These are phyloP conservation scores for Cardinalis cardinalis DNA, from an alignment of 2,113 vertebrate genomes.

Conservation along the genomic window DNA sequence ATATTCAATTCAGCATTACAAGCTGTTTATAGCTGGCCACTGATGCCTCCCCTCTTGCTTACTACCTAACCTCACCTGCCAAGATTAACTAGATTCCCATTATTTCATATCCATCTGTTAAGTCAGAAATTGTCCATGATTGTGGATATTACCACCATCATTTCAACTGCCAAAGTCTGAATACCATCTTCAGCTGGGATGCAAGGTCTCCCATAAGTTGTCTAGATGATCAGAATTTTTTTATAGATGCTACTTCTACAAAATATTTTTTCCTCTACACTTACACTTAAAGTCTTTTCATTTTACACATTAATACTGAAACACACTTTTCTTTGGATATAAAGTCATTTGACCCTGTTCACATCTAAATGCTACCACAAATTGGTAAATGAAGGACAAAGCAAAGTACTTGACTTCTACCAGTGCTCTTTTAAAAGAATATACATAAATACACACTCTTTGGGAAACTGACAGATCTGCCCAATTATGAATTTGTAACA, in stretches of 20 bases:
- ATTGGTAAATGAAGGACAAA: not conserved
- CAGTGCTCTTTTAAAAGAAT: not conserved
- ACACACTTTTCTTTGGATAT: not conserved
- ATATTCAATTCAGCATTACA: not conserved
- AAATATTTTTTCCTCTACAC: not conserved
- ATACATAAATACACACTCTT: not conserved
- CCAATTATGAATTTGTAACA: not conserved
- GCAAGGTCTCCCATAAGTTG: not conserved
- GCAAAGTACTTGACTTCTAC: not conserved
- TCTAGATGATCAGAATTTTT: not conserved
- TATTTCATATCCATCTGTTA: not conserved
- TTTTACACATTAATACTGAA: not conserved
- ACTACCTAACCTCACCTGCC: not conserved
- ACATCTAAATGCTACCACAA: not conserved
- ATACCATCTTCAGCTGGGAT: not conserved
- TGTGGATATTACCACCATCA: fast-evolving
- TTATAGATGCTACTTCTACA: not conserved
- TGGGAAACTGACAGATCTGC: not conserved
- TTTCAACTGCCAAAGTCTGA: not conserved
- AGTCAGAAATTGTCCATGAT: not conserved
- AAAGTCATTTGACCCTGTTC: not conserved
- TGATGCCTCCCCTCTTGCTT: not conserved
- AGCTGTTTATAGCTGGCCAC: not conserved
- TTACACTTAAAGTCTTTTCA: not conserved
- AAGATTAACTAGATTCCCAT: not conserved